Evolutionary conservation across 2,888 invertebrate species (phyloP).

Genomic region (Caenorhabditis japonica): DNA sequence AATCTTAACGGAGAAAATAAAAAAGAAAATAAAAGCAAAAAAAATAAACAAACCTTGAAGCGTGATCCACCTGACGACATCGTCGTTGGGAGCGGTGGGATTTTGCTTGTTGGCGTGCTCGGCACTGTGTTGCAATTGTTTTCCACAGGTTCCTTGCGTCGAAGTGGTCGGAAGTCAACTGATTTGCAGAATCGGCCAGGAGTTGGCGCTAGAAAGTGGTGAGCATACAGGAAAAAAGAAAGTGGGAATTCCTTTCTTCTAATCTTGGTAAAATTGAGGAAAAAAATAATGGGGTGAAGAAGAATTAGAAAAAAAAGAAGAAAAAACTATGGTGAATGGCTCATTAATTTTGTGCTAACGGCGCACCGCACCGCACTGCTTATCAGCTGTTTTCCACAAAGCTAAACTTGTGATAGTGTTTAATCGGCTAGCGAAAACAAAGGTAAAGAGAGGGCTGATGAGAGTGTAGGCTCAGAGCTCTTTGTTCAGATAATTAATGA

Average conservation of each 20-base stretch:
- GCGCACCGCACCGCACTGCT: conserved; percentile 17
- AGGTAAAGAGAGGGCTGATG: conserved; percentile 9
- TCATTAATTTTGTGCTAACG: conserved; percentile 53
- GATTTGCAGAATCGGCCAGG: conserved; percentile 46
- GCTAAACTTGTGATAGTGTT: conserved; percentile 53
- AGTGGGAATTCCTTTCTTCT: not conserved
- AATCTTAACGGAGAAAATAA: too few species aligned
- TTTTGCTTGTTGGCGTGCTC: conserved; percentile 27
- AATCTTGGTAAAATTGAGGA: not conserved
- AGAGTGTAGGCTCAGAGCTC: conserved; percentile 6
- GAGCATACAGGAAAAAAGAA: not conserved
- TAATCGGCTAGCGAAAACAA: conserved; percentile 46
- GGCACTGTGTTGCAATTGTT: conserved; percentile 24
- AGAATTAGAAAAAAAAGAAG: not conserved
- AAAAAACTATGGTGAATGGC: conserved; percentile 33
- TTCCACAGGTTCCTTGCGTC: conserved; percentile 2
- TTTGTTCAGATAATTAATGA: not conserved
- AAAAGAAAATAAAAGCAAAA: too few species aligned
- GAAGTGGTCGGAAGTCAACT: conserved; percentile 46
- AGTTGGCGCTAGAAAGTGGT: conserved; percentile 9
- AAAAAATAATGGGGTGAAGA: conserved; percentile 6
- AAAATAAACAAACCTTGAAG: conserved; percentile 52
- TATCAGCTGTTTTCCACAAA: conserved; percentile 56
- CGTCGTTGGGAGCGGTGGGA: conserved; percentile 40
- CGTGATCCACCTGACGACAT: conserved; percentile 46